Evolutionary conservation across 2,797 vertebrate species (phyloP), one percentile per base, ranked within the genome.

Genomic region (Ibycter americanus): DNA sequence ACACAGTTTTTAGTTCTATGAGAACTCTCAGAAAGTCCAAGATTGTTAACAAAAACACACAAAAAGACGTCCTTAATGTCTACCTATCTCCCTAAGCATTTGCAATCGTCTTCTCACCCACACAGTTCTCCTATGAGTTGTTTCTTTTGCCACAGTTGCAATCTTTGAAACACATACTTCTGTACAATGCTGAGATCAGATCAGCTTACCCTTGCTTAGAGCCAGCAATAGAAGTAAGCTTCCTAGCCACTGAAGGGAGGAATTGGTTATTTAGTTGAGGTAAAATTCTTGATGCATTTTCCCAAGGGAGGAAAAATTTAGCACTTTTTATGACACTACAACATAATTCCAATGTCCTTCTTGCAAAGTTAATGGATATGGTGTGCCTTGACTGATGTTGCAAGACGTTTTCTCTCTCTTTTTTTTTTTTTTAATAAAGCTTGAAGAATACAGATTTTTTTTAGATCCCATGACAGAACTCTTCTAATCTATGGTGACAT

Each of bases 241-340:
- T 52, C 34, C 52, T 14, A 68, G 49, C 9, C 38, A 42, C 38
- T 21, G 38, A 73, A 81, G 21, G 21, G n/a, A 65, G 7, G 38
- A 94, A 93, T 91, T 32, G 82, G 76, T 89, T 87, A 89, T 52
- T 95, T 31, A 86, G 38, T 12, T 58, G 51, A 92, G 23, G 52
- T 83, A 87, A 93, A 93, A 94, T 78, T 80, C 66, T 72, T 63
- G 67, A 90, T 61, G 59, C 10, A 4, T 87, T 80, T 96, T 89
- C 83, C 56, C 31, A 34, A 62, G 51, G 87, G 65, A 34, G 4
- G 12, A 79, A 83, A n/a, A 80, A 83, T 80, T 90, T 31, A 83
- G 34, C 38, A 61, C 34, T 44, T 88, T 83, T 78, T 29, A 65
- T 46, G 25, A 76, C 32, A 94, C 81, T 47, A 76, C 19, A 87